phyloP scores from a whole-genome alignment of 2,113 vertebrate species.

The Brevimyrus niger region DNA sequence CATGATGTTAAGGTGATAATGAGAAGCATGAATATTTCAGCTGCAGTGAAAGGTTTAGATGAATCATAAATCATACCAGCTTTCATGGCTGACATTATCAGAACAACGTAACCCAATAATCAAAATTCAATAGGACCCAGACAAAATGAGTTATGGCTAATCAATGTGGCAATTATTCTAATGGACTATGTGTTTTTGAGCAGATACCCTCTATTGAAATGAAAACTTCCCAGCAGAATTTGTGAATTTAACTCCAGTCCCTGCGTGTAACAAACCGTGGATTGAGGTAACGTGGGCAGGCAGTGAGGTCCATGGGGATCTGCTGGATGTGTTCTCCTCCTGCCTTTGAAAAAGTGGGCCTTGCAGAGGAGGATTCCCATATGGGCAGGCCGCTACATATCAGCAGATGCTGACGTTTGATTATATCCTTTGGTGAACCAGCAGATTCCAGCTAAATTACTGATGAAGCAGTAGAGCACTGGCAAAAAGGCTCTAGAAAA shows the following conservation, averaged over 20 bases:
- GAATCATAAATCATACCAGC: slow-evolving; percentile 74
- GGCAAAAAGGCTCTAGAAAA: not conserved
- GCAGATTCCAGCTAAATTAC: slow-evolving; percentile 42
- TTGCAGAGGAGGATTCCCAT: slow-evolving; percentile 28
- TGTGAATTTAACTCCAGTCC: not conserved
- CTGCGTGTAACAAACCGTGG: not conserved
- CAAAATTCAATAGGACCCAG: slow-evolving; percentile 85
- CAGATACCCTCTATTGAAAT: slow-evolving; percentile 37
- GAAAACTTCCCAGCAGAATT: slow-evolving; percentile 38
- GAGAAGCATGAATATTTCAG: slow-evolving; percentile 12
- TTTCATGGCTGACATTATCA: slow-evolving; percentile 73
- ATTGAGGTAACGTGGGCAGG: not conserved
- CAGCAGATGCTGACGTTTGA: slow-evolving; percentile 46
- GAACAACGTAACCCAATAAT: slow-evolving; percentile 77
- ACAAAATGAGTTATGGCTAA: slow-evolving; percentile 86
- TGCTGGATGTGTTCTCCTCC: slow-evolving; percentile 19
- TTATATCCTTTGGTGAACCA: slow-evolving; percentile 46
- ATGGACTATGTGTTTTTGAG: slow-evolving; percentile 51
- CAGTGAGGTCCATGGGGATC: slow-evolving; percentile 22
- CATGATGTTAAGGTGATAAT: slow-evolving; percentile 58
- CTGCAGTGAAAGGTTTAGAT: slow-evolving; percentile 55
- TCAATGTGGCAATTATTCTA: slow-evolving; percentile 85
- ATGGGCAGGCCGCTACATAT: slow-evolving; percentile 36
- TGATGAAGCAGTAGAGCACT: slow-evolving; percentile 12
- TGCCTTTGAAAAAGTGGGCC: slow-evolving; percentile 34